Evolutionary conservation across 2,888 invertebrate species (phyloP), one percentile per base, ranked within the genome.

Genomic region (Norana najaformis): DNA sequence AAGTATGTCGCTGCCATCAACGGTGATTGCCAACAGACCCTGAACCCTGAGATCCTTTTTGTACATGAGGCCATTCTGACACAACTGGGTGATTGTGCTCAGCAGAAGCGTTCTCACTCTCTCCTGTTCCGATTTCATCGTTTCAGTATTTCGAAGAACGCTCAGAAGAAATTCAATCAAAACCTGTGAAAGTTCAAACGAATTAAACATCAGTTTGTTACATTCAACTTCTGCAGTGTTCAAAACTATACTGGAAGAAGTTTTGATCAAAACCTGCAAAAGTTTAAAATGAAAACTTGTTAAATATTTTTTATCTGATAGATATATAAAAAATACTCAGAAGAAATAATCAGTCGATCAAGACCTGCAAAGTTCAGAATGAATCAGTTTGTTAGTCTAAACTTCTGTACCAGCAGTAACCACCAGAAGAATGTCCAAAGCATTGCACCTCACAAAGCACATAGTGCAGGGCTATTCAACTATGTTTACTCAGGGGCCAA

Each of bases 71-170:
- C 85, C 85, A 14, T 85, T 85, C 85, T 85, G 85, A 23, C 85
- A 85, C 8, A 85, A n/a, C 85, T 85, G 85, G 4, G 85, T 85
- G 85, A 85, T 37, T 1, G 85, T 85, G 85, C 85, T 85, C n/a
- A 85, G 37, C 37, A 85, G n/a, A 85, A 85, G 85, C 16, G 85
- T 36, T 36, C 37, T 35, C 35, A 85, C 85, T 85, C 85, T 85
- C 85, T 85, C 85, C 85, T 85, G 85, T 85, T 85, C 85, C 18
- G 85, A 18, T 36, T 85, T 85, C 85, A 85, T 85, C 36, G 35
- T 85, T 36, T 23, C 37, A 16, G 85, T 85, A 36, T 85, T 85
- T 69, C 69, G 16, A 4, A n/a, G 69, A 69, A 69, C n/a, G n/a
- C 69, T 69, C 69, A 13, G 69, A 69, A 69, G 69, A 69, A 69